Evolutionary conservation across 2,888 invertebrate species (phyloP).

Genomic region (Hofmannophila pseudospretella): DNA sequence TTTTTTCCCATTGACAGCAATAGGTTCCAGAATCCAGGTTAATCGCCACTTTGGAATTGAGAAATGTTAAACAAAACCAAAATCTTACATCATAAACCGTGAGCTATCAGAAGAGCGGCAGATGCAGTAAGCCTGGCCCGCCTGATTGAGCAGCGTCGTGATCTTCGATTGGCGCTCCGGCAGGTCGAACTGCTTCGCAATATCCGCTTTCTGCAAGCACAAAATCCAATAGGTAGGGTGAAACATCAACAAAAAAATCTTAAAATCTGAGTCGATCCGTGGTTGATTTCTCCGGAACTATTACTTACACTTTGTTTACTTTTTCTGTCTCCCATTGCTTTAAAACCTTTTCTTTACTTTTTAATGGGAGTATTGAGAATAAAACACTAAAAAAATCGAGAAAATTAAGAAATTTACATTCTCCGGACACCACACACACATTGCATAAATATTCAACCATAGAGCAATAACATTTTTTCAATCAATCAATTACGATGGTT

Average conservation of each 20-base stretch:
- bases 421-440: no score
- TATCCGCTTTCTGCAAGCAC: conserved; percentile 86
- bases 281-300: no score
- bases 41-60: no score
- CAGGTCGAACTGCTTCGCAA: conserved; percentile 91
- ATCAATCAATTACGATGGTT: no score
- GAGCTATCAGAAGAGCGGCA: conserved; percentile 96
- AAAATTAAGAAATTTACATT: no score
- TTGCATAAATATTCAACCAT: no score
- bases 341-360: neutral
- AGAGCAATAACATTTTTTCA: no score
- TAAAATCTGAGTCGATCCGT: no score
- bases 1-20: neutral
- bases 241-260: no score
- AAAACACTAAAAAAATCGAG: no score
- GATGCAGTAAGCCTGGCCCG: conserved; percentile 95
- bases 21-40: neutral
- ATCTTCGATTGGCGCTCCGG: conserved; percentile 95
- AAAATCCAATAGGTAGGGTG: neutral
- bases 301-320: conserved; percentile 66
- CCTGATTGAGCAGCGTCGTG: conserved; percentile 90
- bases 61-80: no score
- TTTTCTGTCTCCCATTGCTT: conserved; percentile 59
- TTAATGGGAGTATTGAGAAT: no score
- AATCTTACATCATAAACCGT: conserved; percentile 94